Evolutionary conservation across 2,113 vertebrate species (phyloP), one percentile per base, ranked within the genome.

Genomic region (Piaya cayana): DNA sequence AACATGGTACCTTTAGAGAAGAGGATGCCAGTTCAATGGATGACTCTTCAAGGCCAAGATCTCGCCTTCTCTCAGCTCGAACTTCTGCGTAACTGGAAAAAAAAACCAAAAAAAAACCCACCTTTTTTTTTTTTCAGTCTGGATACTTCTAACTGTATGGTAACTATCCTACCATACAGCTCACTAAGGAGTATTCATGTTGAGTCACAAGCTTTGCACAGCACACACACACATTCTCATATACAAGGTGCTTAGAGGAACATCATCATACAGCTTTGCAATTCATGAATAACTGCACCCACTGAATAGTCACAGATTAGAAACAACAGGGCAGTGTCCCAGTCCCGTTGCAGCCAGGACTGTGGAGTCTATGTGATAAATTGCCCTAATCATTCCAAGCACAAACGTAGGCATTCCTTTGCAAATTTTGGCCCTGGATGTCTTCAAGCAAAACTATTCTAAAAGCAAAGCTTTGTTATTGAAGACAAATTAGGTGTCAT

Each of bases 51-150:
- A 99, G 98, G 83, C 98, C 98, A 47, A 98, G 97, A 22, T 98
- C 98, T 97, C 98, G 89, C 89, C 99, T 98, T 77, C 98, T 98
- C 95, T 99, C 98, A 56, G 99, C 98, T 88, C 98, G 98, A 91
- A 99, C 98, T 88, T 99, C 98, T 12, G 98, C 98, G 74, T 99
- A 99, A 96, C 99, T 99, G 39, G 74, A 76, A 82, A 32, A 53
- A 5, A n/a, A 39, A 7, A 36, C n/a, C n/a, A n/a, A n/a, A n/a
- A n/a, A n/a, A n/a, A n/a, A n/a, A n/a, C n/a, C n/a, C n/a, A n/a
- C n/a, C n/a, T n/a, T n/a, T n/a, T n/a, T n/a, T n/a, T 63, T 88
- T 70, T 88, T 70, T 36, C 30, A 65, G 9, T 11, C 17, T 36
- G 49, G 30, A 10, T 81, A 32, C 27, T 62, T 14, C 50, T 69